Evolutionary conservation across 2,113 vertebrate species (phyloP).

Genomic region (Pachycephala philippinensis): DNA sequence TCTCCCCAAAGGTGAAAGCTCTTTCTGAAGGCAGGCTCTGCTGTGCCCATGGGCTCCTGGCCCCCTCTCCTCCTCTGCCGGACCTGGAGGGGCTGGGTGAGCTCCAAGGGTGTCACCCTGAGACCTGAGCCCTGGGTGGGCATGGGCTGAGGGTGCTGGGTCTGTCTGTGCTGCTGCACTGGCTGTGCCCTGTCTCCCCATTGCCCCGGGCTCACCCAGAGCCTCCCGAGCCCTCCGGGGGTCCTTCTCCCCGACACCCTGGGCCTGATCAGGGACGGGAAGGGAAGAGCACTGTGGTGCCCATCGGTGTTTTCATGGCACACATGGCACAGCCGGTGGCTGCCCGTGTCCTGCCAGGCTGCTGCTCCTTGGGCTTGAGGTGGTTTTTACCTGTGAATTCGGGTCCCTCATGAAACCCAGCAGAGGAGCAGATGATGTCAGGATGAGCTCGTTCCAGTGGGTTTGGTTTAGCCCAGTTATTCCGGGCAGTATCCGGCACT

Average conservation of each 20-base stretch:
- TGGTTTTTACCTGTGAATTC: background rate
- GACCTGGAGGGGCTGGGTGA: accelerated
- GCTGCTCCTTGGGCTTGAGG: background rate
- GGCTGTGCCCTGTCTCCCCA: background rate
- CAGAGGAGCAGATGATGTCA: background rate
- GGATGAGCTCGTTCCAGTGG: background rate
- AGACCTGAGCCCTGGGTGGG: background rate
- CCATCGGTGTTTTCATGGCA: accelerated
- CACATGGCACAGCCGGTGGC: accelerated
- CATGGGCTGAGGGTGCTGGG: background rate
- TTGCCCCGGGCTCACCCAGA: accelerated
- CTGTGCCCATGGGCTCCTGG: background rate
- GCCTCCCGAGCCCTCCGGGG: background rate
- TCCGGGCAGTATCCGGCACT: constrained; percentile 19
- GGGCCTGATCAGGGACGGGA: accelerated
- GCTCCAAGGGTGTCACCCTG: background rate
- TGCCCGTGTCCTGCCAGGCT: background rate
- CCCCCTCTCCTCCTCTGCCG: background rate
- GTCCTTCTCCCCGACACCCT: background rate
- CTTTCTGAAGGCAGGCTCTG: background rate
- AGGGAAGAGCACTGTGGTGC: accelerated
- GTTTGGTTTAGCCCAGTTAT: background rate
- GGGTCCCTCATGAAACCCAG: background rate
- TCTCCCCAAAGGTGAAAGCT: background rate
- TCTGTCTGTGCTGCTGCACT: background rate